phyloP scores from a whole-genome alignment of 1,140 invertebrate genomes.

The Trypoxylus dichotomus region DNA sequence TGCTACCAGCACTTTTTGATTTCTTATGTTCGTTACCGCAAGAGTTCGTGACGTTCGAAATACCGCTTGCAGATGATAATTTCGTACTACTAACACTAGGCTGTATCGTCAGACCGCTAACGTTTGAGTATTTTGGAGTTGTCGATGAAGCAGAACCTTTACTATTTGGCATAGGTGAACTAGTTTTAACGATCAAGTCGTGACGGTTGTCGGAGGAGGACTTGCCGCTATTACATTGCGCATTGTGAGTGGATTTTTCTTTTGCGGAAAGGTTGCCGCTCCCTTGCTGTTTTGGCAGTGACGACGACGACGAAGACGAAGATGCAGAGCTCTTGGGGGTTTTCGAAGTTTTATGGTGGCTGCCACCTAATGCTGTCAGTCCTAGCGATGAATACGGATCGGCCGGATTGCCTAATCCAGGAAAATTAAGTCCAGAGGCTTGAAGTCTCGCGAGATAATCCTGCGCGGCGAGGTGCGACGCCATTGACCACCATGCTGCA shows the following conservation, averaged over 20 bases:
- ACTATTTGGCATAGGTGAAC: constrained; percentile 34
- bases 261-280: not conserved
- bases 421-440: constrained; percentile 71
- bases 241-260: constrained; percentile 11
- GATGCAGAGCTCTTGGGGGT: constrained; percentile 41
- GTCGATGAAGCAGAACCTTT: constrained; percentile 28
- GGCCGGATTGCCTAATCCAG: constrained; percentile 49
- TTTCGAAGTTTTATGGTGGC: constrained; percentile 51
- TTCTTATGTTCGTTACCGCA: constrained; percentile 36
- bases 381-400: constrained; percentile 60
- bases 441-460: constrained; percentile 81
- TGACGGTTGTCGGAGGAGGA: constrained; percentile 3
- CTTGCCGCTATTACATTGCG: not conserved
- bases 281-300: constrained; percentile 39
- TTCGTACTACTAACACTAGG: constrained; percentile 39
- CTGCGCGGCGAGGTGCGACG: constrained; percentile 79
- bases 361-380: constrained; percentile 48
- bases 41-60: constrained; percentile 19
- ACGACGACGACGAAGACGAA: constrained; percentile 31
- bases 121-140: constrained; percentile 42
- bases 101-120: constrained; percentile 45
- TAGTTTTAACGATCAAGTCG: constrained; percentile 29
- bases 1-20: constrained; percentile 33
- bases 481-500: constrained; percentile 87
- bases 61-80: constrained; percentile 28